phyloP scores from a whole-genome alignment of 2,113 vertebrate genomes.

The Calonectris borealis region DNA sequence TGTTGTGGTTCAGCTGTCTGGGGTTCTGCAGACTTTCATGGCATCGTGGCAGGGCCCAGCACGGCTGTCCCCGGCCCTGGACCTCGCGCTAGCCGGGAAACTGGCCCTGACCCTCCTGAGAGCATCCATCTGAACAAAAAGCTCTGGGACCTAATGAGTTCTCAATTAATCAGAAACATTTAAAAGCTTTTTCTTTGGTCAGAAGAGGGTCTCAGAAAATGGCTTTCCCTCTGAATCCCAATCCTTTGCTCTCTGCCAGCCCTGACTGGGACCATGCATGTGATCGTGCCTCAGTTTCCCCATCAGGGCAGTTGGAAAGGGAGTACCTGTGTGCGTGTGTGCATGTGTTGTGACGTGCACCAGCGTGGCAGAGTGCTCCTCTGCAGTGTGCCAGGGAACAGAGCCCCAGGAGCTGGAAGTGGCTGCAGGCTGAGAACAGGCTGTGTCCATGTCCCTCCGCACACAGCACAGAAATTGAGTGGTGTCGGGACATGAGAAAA shows the following conservation, averaged over 20 bases:
- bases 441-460: accelerated
- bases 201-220: not conserved
- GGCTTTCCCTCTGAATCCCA: not conserved
- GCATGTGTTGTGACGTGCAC: not conserved
- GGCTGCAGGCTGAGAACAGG: not conserved
- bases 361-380: not conserved
- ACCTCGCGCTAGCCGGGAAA: accelerated
- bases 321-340: accelerated
- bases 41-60: not conserved
- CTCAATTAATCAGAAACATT: not conserved
- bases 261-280: no score
- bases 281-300: not conserved
- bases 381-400: accelerated
- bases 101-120: not conserved
- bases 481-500: accelerated
- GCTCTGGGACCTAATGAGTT: not conserved
- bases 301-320: not conserved
- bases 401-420: not conserved
- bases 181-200: not conserved
- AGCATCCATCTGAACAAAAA: not conserved
- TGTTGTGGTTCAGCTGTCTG: not conserved
- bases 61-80: accelerated
- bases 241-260: not conserved
- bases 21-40: not conserved
- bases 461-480: not conserved